phyloP scores from a whole-genome alignment of 2,888 invertebrate species.

The Zootermopsis nevadensis region DNA sequence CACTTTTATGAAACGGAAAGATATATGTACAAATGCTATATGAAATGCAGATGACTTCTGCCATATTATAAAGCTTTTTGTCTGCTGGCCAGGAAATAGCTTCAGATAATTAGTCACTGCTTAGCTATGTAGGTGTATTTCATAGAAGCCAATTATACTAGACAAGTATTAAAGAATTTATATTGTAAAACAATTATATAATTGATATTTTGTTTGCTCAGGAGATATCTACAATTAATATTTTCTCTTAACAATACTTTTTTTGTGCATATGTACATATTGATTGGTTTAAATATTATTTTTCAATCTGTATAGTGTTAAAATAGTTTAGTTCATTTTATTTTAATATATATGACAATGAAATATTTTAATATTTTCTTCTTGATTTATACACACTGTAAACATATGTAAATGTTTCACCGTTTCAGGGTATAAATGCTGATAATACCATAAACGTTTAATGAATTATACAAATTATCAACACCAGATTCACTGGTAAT shows the following conservation, averaged over 20 bases:
- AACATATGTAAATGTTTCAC: neutral
- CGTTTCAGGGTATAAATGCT: neutral
- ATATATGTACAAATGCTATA: neutral
- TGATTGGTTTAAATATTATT: no score
- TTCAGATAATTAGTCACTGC: neutral
- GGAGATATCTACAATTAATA: no score
- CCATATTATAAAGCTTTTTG: neutral
- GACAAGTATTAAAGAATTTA: constrained; percentile 1
- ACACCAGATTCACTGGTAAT: neutral
- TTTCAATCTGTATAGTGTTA: neutral
- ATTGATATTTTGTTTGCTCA: no score
- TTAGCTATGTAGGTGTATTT: neutral
- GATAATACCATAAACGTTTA: neutral
- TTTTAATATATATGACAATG: neutral
- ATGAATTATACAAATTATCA: neutral
- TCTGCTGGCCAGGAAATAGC: constrained; percentile 28
- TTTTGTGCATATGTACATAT: no score
- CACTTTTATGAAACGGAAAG: neutral
- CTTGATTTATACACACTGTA: neutral
- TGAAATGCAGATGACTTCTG: neutral
- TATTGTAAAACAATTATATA: neutral
- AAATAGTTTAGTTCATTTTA: neutral
- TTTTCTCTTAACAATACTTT: no score
- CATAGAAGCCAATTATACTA: neutral
- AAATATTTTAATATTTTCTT: neutral